Conservation (phyloP, 2,113 vertebrate genomes). For the Paratilapia polleni region DNA sequence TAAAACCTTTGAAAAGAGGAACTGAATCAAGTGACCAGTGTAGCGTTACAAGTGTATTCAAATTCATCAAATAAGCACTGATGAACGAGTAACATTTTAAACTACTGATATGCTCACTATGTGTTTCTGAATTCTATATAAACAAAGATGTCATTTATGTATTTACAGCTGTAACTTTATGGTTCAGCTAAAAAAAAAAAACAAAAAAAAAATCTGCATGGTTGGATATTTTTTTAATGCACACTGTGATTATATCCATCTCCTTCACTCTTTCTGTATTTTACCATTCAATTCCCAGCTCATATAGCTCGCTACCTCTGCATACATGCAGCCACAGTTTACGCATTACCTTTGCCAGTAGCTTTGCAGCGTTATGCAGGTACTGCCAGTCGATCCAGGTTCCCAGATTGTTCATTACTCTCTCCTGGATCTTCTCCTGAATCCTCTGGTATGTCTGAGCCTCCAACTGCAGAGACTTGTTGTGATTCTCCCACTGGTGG, state of each 20-base stretch:
- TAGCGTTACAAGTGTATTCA: background rate
- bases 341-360: constrained; percentile 91
- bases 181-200: background rate
- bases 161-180: background rate
- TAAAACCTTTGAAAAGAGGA: background rate
- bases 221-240: background rate
- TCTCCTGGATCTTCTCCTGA: constrained; percentile 99
- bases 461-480: constrained; percentile 98
- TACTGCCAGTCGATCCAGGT: constrained; percentile 99
- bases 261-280: background rate
- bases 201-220: background rate
- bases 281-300: background rate
- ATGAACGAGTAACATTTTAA: background rate
- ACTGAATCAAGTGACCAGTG: background rate
- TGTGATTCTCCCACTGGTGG: constrained; percentile 97
- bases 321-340: background rate
- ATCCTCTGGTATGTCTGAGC: constrained; percentile 98
- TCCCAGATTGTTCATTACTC: constrained; percentile 99
- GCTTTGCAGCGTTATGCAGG: constrained; percentile 97
- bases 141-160: background rate
- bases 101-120: no score
- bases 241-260: rapidly evolving
- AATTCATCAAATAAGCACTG: background rate
- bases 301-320: background rate
- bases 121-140: background rate